Conservation (phyloP, 2,113 vertebrate species). For the Engraulis encrasicolus region DNA sequence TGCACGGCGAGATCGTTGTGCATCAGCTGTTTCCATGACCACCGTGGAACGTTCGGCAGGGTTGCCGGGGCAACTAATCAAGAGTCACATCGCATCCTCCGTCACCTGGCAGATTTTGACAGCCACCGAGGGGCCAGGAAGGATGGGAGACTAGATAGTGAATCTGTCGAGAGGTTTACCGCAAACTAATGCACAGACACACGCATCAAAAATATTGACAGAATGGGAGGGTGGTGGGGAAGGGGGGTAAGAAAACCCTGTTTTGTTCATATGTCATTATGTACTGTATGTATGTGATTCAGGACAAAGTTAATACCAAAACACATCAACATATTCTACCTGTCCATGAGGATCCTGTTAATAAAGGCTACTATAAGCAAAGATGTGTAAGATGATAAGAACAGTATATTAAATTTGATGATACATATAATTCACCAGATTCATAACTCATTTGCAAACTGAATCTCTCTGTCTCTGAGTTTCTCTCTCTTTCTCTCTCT, state of each 20-base stretch:
- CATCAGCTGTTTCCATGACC: conserved; percentile 78
- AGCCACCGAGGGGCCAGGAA: conserved; percentile 28
- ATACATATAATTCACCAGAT: no score
- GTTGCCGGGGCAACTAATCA: conserved; percentile 79
- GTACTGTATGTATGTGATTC: no score
- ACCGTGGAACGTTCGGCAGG: conserved; percentile 67
- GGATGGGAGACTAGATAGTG: conserved; percentile 17
- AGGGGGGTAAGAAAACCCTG: no score
- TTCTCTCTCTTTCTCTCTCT: no score
- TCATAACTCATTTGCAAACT: not conserved
- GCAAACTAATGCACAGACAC: not conserved
- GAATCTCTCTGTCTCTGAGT: not conserved
- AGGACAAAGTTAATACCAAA: no score
- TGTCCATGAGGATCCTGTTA: no score
- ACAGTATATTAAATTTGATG: no score
- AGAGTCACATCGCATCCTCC: conserved; percentile 66
- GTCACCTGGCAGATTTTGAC: conserved; percentile 60
- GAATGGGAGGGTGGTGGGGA: not conserved
- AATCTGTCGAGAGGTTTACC: not conserved
- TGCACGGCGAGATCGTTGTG: conserved; percentile 66
- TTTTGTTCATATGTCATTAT: no score
- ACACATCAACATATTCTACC: no score
- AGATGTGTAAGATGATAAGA: no score
- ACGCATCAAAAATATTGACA: not conserved
- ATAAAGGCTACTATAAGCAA: no score